Evolutionary conservation across 37 sponge, comb jelly and placozoan species (phyloP).

Genomic region (Aplysina aerophoba): DNA sequence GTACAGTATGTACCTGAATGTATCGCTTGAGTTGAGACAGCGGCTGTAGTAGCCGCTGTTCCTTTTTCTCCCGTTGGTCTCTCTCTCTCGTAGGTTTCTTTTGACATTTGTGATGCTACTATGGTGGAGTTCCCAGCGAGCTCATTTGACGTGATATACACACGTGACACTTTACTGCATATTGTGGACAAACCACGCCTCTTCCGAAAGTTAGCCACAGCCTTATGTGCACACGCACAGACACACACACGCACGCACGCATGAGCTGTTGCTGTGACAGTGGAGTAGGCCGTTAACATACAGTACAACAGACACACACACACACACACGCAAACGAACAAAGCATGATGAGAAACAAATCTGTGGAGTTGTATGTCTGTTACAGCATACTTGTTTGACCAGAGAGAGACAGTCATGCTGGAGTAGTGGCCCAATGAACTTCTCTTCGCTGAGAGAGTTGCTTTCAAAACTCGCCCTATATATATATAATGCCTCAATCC

Average conservation of each 20-base stretch:
- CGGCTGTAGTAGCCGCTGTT: not conserved
- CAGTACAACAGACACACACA: no score
- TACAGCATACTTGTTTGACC: no score
- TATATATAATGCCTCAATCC: not conserved
- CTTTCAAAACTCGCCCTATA: not conserved
- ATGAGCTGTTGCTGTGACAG: no score
- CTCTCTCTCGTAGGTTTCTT: conserved; percentile 40
- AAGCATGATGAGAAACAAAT: no score
- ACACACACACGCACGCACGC: no score
- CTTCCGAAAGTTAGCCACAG: conserved; percentile 22
- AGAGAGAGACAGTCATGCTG: no score
- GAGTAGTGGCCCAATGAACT: no score
- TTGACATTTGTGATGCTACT: conserved; percentile 49
- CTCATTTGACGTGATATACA: conserved; percentile 63
- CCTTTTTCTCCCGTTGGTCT: not conserved
- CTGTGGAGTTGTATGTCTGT: no score
- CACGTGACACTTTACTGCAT: conserved; percentile 53
- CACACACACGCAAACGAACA: no score
- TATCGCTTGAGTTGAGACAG: not conserved
- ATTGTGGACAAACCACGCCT: conserved; percentile 33
- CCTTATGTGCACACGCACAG: no score
- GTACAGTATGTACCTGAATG: conserved; percentile 3
- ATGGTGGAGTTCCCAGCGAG: conserved; percentile 11
- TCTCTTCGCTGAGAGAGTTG: no score
- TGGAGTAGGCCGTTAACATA: no score